Evolutionary conservation across 2,797 vertebrate species (phyloP).

Genomic region (Chromobotia macracanthus): DNA sequence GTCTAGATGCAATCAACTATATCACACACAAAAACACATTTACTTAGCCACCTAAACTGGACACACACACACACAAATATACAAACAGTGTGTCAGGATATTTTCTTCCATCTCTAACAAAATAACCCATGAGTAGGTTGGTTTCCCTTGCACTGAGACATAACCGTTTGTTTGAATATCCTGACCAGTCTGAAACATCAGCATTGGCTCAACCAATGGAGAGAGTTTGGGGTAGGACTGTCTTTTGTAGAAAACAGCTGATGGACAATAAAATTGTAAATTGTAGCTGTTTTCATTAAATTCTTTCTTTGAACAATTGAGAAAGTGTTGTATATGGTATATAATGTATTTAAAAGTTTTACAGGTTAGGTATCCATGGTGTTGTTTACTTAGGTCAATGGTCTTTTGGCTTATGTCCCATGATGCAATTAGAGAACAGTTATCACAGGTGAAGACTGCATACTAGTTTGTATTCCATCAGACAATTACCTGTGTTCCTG

Average conservation of each 20-base stretch:
- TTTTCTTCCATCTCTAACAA: background rate
- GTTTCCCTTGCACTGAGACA: too few relatives aligned
- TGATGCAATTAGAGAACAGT: background rate
- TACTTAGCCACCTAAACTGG: background rate
- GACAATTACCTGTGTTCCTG: slow-evolving; percentile 47
- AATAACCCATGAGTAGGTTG: background rate
- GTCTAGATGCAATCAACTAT: slow-evolving; percentile 51
- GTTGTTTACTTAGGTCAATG: background rate
- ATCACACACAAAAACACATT: background rate
- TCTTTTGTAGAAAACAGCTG: background rate
- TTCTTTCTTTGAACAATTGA: too few relatives aligned
- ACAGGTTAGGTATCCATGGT: background rate
- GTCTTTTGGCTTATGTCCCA: background rate
- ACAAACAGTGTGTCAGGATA: background rate
- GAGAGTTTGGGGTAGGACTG: background rate
- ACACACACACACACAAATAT: background rate
- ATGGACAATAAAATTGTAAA: too few relatives aligned
- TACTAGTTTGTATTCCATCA: background rate
- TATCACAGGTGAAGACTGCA: slow-evolving; percentile 18
- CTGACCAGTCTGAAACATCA: background rate
- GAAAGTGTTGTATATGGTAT: too few relatives aligned
- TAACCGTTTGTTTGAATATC: too few relatives aligned
- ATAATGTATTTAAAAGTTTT: too few relatives aligned
- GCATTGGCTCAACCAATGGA: background rate
- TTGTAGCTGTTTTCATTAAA: too few relatives aligned